Percentiles rank a stretch among this genome's conserved stretches.
phyloP scores from a whole-genome alignment of 2,797 vertebrate genomes.

The Notolabrus celidotus region DNA sequence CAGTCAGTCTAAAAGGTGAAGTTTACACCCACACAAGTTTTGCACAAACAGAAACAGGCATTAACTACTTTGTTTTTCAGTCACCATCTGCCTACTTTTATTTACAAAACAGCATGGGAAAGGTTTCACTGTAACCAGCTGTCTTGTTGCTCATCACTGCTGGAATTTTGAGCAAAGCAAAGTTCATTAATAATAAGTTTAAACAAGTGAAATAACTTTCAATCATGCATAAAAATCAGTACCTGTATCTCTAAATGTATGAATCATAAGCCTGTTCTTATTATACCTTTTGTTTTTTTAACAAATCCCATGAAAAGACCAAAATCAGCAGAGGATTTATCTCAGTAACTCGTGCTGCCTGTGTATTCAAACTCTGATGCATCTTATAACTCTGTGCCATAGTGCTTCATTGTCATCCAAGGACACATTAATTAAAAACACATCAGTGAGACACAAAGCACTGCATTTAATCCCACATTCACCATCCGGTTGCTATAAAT shows the following conservation, averaged over 20 bases:
- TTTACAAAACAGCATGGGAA: constrained; percentile 17
- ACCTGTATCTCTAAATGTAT: not conserved
- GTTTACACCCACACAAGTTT: constrained; percentile 4
- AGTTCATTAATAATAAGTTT: not conserved
- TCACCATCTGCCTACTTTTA: constrained; percentile 22
- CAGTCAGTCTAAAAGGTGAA: constrained; percentile 93
- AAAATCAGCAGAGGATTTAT: not conserved
- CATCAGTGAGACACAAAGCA: constrained; percentile 32
- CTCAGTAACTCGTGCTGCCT: not conserved
- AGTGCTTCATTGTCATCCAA: not conserved
- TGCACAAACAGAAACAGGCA: not conserved
- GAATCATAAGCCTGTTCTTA: not conserved
- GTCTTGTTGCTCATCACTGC: constrained; percentile 2
- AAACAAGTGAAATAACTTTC: not conserved
- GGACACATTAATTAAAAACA: constrained; percentile 17
- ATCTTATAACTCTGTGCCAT: not conserved
- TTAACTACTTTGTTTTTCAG: not conserved
- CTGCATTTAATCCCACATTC: constrained; percentile 29
- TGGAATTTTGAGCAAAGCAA: not conserved
- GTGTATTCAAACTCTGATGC: constrained; percentile 5
- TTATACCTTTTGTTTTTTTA: not conserved
- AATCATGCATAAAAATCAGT: not conserved
- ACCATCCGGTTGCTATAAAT: constrained; percentile 26
- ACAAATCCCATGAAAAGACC: not conserved
- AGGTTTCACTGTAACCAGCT: constrained; percentile 19